phyloP scores from a whole-genome alignment of 2,888 invertebrate species.

The Brachyptera risi region DNA sequence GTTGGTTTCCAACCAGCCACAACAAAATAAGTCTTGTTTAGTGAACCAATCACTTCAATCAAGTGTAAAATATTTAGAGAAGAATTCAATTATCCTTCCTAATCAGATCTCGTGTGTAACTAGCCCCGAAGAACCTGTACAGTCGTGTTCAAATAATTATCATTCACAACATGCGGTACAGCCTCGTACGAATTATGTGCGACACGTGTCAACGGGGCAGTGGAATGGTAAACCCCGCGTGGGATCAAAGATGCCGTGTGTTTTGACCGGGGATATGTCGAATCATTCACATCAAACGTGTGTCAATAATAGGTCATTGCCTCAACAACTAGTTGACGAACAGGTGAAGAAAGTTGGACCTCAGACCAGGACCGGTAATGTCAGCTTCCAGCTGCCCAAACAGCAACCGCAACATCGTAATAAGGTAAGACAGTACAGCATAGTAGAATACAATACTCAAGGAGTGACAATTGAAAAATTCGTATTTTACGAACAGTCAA shows the following conservation, averaged over 20 bases:
- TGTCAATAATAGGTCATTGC: background rate
- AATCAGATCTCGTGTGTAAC: slow-evolving; percentile 18
- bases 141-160: slow-evolving; percentile 6
- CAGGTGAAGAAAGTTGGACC: background rate
- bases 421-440: slow-evolving; percentile 3
- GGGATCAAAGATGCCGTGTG: slow-evolving; percentile 18
- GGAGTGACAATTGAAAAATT: no score
- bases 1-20: background rate
- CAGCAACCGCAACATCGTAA: slow-evolving; percentile 3
- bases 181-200: background rate
- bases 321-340: background rate
- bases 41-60: background rate
- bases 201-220: background rate
- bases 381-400: slow-evolving; percentile 18
- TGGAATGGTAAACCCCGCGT: slow-evolving; percentile 16
- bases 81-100: slow-evolving; percentile 17
- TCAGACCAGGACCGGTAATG: background rate
- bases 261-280: background rate
- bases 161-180: slow-evolving; percentile 16
- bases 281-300: background rate
- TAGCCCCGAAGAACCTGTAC: background rate
- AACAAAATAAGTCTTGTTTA: background rate
- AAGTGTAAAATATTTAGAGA: slow-evolving; percentile 8
- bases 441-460: no score
- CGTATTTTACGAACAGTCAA: no score